Percentiles rank a stretch among this genome's conserved stretches.
Conservation (phyloP, 2,888 invertebrate genomes). For the Sinelater perroti region DNA sequence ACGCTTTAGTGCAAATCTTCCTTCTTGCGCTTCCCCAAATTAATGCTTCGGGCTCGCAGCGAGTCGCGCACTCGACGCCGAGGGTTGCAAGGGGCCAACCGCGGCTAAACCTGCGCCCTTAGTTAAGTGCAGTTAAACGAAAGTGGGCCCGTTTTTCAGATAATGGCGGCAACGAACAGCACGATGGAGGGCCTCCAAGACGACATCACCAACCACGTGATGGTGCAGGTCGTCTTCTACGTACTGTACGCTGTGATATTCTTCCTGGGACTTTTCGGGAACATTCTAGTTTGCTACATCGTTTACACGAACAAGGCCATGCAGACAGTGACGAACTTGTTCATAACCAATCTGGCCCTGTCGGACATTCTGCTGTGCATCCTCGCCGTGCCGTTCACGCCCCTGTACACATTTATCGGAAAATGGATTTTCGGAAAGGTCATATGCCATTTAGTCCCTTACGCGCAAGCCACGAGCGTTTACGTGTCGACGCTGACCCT, state of each 20-base stretch:
- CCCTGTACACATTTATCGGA: constrained; percentile 83
- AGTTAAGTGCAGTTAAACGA: neutral
- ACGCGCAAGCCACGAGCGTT: constrained; percentile 86
- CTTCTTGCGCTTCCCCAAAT: neutral
- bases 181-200: constrained; percentile 37
- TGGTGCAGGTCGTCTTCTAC: constrained; percentile 75
- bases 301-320: constrained; percentile 85
- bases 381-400: constrained; percentile 89
- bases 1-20: neutral
- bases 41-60: too few species aligned
- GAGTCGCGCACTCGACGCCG: neutral
- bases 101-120: neutral
- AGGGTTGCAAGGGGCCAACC: constrained; percentile 1
- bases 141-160: constrained; percentile 2
- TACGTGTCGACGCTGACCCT: constrained; percentile 91
- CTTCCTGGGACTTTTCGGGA: constrained; percentile 81
- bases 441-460: constrained; percentile 86
- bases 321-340: constrained; percentile 92
- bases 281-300: constrained; percentile 85
- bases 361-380: constrained; percentile 87
- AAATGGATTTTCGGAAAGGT: constrained; percentile 86
- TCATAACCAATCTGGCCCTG: constrained; percentile 88
- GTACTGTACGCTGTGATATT: constrained; percentile 81
- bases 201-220: constrained; percentile 63
- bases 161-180: constrained; percentile 39